A percentile compares a stretch with the other conserved stretches of the same genome.
Conservation (phyloP, 2,797 vertebrate species). For the Trachops cirrhosus region DNA sequence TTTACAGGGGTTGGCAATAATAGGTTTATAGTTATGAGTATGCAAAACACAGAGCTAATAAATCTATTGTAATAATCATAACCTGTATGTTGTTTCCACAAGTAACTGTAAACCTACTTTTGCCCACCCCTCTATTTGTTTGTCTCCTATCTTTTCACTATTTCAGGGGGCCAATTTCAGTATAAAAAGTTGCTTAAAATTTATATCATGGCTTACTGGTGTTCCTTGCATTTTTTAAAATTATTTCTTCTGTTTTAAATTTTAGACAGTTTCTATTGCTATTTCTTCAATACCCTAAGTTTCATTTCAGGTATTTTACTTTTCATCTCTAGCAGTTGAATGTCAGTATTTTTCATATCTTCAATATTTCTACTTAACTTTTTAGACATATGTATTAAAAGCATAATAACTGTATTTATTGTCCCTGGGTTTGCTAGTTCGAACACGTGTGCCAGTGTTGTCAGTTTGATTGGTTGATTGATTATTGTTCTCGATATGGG, state of each 20-base stretch:
- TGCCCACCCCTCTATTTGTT: not conserved
- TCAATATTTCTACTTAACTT: not conserved
- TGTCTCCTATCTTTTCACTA: not conserved
- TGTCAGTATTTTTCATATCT: not conserved
- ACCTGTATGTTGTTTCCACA: not conserved
- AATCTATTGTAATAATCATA: not conserved
- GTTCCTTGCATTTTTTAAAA: not conserved
- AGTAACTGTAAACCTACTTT: not conserved
- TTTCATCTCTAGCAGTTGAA: not conserved
- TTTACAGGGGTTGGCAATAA: not conserved
- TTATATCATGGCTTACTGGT: not conserved
- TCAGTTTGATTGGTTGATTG: slow-evolving; percentile 36
- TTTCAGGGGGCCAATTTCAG: not conserved
- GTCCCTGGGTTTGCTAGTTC: not conserved
- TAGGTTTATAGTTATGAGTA: not conserved
- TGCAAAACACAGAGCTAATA: not conserved
- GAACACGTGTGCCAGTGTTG: not conserved
- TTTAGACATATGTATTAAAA: not conserved
- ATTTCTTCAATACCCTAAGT: not conserved
- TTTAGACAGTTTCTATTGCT: not conserved
- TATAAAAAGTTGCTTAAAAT: not conserved
- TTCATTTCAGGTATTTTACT: not conserved
- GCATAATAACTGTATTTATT: not conserved
- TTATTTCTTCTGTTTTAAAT: not conserved
- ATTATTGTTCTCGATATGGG: not conserved